Evolutionary conservation across 2,797 vertebrate species (phyloP).

Genomic region (Myiotriccus ornatus): DNA sequence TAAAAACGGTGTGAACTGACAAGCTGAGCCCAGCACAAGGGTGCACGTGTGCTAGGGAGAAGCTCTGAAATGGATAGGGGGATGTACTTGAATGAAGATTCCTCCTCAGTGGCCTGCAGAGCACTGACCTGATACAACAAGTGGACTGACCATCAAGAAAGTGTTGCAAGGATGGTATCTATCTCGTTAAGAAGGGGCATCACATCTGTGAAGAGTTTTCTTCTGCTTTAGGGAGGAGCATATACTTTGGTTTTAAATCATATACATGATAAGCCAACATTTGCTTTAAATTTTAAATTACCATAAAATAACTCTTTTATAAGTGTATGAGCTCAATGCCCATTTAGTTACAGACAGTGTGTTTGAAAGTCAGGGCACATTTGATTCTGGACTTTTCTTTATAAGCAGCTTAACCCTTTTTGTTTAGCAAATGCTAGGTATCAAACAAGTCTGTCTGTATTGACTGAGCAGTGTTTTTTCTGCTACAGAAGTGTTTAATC

Average conservation of each 20-base stretch:
- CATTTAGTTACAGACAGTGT: not conserved
- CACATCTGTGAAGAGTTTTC: not conserved
- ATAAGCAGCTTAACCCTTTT: not conserved
- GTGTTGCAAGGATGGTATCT: not conserved
- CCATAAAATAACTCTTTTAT: not conserved
- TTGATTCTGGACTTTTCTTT: not conserved
- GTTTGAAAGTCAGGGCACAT: not conserved
- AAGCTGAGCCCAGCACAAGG: not conserved
- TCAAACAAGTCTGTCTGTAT: constrained; percentile 31
- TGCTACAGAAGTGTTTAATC: constrained; percentile 39
- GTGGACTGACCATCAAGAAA: not conserved
- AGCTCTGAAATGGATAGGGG: not conserved
- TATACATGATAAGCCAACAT: not conserved
- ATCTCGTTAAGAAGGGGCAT: not conserved
- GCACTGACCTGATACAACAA: not conserved
- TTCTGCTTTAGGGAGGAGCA: not conserved
- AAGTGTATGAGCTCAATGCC: not conserved
- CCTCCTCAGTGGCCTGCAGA: not conserved
- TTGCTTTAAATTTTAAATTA: not conserved
- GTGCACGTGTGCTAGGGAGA: not conserved
- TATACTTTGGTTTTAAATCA: not conserved
- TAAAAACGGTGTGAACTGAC: not conserved
- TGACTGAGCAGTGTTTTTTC: constrained; percentile 35
- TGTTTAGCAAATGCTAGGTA: not conserved
- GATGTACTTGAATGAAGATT: not conserved